Conservation (phyloP, 2,888 invertebrate genomes). For the Embidobia sp. region DNA sequence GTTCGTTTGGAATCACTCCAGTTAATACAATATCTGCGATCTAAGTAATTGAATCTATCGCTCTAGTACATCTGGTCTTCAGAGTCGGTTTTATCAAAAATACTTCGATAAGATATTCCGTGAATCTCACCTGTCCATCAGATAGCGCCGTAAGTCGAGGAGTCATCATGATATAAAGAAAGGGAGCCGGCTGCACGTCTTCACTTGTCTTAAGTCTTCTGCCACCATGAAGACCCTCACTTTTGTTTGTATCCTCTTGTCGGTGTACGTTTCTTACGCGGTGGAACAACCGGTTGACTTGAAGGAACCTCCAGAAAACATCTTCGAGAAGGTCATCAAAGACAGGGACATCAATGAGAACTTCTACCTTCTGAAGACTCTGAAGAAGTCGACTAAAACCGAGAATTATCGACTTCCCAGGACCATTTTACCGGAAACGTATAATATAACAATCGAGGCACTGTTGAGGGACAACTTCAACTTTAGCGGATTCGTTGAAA, state of each 20-base stretch:
- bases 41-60: neutral
- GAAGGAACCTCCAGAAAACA: neutral
- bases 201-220: neutral
- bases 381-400: neutral
- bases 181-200: neutral
- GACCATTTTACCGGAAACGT: slow-evolving; percentile 34
- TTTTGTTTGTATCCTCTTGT: neutral
- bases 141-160: neutral
- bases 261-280: too few relatives aligned
- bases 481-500: slow-evolving; percentile 43
- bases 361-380: neutral
- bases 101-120: slow-evolving; percentile 8
- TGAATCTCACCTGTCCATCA: neutral
- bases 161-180: slow-evolving; percentile 19
- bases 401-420: slow-evolving; percentile 52
- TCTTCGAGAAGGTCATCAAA: neutral
- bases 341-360: slow-evolving; percentile 49
- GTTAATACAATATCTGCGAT: neutral
- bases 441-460: slow-evolving; percentile 38
- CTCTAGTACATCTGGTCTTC: slow-evolving; percentile 1
- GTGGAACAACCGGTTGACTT: neutral
- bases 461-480: slow-evolving; percentile 13
- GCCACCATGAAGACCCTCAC: too few relatives aligned
- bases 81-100: slow-evolving; percentile 1
- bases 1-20: neutral